These are phyloP conservation scores for Lathamus discolor DNA, from an alignment of 2,113 vertebrate genomes.

Conservation along the genomic window DNA sequence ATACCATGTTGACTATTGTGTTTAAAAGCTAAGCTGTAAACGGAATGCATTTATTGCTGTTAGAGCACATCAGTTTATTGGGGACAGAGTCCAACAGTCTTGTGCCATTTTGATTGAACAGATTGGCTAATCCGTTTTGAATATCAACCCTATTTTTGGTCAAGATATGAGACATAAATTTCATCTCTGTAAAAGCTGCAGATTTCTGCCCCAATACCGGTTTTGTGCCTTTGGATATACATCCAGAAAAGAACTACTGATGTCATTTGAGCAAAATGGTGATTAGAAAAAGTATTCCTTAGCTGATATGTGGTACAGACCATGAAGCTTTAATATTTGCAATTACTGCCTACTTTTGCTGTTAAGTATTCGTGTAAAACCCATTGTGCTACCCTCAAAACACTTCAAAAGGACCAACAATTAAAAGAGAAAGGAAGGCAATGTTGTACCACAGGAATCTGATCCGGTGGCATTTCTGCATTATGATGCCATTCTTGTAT, in stretches of 20 bases:
- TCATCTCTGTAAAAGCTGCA: neutral
- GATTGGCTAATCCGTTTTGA: neutral
- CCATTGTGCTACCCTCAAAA: neutral
- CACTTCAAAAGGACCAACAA: neutral
- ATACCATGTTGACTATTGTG: neutral
- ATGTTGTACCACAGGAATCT: neutral
- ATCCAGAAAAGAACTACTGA: neutral
- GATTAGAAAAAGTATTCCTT: neutral
- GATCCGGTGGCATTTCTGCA: neutral
- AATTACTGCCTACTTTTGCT: neutral
- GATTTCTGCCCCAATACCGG: neutral
- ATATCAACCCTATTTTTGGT: neutral
- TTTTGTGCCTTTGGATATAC: neutral
- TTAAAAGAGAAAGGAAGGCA: neutral
- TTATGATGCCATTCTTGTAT: neutral
- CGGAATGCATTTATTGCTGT: neutral
- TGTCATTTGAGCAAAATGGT: neutral
- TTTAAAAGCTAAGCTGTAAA: neutral
- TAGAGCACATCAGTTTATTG: neutral
- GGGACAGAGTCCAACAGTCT: neutral
- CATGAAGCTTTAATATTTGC: neutral
- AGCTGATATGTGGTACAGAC: neutral
- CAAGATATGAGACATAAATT: neutral
- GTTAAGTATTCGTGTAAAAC: neutral
- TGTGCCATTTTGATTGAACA: neutral